These are phyloP conservation scores for Rhopalosiphum nymphaeae DNA, from an alignment of 2,888 invertebrate species.

Conservation along the genomic window DNA sequence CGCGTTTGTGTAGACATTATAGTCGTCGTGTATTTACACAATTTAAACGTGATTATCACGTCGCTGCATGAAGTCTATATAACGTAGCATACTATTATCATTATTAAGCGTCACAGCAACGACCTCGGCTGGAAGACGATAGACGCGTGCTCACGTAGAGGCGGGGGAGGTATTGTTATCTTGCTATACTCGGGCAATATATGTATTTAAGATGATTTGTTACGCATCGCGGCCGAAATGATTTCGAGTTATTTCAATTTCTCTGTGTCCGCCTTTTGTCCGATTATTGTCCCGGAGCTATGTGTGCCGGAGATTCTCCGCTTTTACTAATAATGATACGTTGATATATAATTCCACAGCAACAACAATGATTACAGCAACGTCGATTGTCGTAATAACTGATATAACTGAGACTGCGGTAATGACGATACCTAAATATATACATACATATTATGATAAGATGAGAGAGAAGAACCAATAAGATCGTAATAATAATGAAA, in stretches of 20 bases:
- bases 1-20: not conserved
- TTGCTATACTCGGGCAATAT: not conserved
- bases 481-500: not conserved
- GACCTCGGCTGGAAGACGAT: not conserved
- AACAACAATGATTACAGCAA: not conserved
- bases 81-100: not conserved
- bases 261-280: not conserved
- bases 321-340: not conserved
- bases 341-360: not conserved
- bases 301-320: constrained; percentile 2
- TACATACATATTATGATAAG: not conserved
- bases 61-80: not conserved
- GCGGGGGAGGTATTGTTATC: not conserved
- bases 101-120: not conserved
- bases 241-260: not conserved
- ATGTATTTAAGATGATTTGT: constrained; percentile 9
- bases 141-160: not conserved
- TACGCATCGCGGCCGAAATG: not conserved
- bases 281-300: not conserved
- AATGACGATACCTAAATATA: not conserved
- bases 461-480: not conserved
- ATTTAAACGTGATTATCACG: not conserved
- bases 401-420: not conserved
- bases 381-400: not conserved
- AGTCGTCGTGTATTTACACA: not conserved